phyloP scores from a whole-genome alignment of 2,888 invertebrate genomes.

The Ochropleura leucogaster region DNA sequence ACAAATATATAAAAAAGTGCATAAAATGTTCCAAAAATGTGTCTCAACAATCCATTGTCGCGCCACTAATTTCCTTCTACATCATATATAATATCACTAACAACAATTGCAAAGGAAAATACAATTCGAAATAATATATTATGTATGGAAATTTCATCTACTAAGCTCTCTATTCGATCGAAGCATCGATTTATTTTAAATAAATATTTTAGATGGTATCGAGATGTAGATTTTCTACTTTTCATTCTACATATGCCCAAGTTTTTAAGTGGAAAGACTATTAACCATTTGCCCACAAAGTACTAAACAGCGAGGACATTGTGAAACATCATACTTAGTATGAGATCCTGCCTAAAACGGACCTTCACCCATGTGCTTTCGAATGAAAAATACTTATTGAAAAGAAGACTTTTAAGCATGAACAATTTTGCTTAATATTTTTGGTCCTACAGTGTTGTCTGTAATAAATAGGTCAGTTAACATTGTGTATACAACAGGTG shows the following conservation, averaged over 20 bases:
- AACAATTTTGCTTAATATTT: too few species aligned
- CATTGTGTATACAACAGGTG: background rate
- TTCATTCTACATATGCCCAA: background rate
- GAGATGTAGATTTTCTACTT: background rate
- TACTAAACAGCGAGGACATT: background rate
- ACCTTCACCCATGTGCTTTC: background rate
- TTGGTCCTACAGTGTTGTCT: background rate
- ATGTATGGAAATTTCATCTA: conserved; percentile 64
- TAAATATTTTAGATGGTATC: conserved; percentile 59
- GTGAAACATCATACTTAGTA: background rate
- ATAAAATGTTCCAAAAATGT: conserved; percentile 89
- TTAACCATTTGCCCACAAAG: background rate
- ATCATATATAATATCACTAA: conserved; percentile 66
- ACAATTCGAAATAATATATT: conserved; percentile 50
- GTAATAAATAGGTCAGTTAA: background rate
- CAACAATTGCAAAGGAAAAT: conserved; percentile 65
- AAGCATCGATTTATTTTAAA: conserved; percentile 65
- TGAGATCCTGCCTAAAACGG: background rate
- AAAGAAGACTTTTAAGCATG: too few species aligned
- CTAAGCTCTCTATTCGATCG: conserved; percentile 72
- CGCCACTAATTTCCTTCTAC: conserved; percentile 69
- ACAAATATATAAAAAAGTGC: conserved; percentile 90
- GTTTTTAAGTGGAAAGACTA: background rate
- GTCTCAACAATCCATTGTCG: conserved; percentile 79
- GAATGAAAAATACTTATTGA: background rate